Base-by-base conservation (phyloP, 2,797 vertebrate genomes). In the Bucorvus abyssinicus region DNA sequence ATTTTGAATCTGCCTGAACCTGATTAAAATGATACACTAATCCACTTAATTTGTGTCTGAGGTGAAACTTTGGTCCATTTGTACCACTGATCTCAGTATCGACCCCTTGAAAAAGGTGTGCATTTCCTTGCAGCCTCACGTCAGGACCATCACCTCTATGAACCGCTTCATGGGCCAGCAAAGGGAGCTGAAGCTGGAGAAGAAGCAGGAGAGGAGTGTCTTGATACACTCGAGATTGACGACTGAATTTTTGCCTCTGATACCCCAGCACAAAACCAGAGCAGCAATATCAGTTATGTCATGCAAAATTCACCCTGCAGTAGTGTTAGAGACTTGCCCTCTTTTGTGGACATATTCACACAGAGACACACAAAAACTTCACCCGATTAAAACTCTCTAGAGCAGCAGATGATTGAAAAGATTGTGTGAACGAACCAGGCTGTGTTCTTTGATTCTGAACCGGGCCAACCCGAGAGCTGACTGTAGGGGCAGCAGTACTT, bases 401-500 rank as follows among this genome's bases (percentile, higher is more conserved):
- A 59, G 7, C 0, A 81, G 18, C 44, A 75, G 30, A 6, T 5
- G 20, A 50, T 1, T 22, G 44, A 69, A 69, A 60, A 7, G 2
- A 22, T 4, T 19, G 14, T 10, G 26, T 9, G 52, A 81, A 47
- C 22, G 59, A 75, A 55, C 7, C 19, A 14, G 1, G 1, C 60
- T 47, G 84, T 55, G 24, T 29, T 22, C 23, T 30, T 19, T 14
- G 14, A 8, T 9, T 61, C 34, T 38, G 23, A 55, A 30, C 2
- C 9, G 4, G 47, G 29, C 57, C 57, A 61, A 0, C 22, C 34
- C 57, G 15, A 27, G 59, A 61, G 78, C 3, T 32, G 38, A 8
- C 1, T 15, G 7, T 8, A 34, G 2, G 18, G 20, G 23, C 6
- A 69, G 9, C 6, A 82, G 27, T 4, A 38, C 0, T 52, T 59